A percentile compares a stretch with the other conserved stretches of the same genome.
These are phyloP conservation scores for Sarcophaga subvicina DNA, from an alignment of 2,888 invertebrate genomes.

Conservation along the genomic window DNA sequence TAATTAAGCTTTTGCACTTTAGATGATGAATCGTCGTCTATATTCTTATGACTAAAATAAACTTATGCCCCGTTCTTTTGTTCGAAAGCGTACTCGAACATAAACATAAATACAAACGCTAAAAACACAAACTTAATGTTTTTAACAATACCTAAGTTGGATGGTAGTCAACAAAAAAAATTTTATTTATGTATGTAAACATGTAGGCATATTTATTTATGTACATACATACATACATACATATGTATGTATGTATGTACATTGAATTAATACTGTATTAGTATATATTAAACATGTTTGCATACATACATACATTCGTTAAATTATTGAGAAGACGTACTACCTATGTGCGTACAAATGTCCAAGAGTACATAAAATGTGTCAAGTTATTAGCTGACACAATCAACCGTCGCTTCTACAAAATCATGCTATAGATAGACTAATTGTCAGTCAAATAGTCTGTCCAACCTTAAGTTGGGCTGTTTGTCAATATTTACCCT, in stretches of 20 bases:
- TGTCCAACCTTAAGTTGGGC: slow-evolving; percentile 1
- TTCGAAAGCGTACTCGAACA: background rate
- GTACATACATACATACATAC: background rate
- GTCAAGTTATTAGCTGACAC: slow-evolving; percentile 38
- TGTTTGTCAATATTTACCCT: slow-evolving; percentile 20
- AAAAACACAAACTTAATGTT: too few relatives aligned
- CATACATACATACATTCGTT: slow-evolving; percentile 15
- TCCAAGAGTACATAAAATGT: slow-evolving; percentile 6
- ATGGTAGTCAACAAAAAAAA: background rate
- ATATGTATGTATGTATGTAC: background rate
- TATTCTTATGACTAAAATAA: background rate
- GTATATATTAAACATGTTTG: background rate
- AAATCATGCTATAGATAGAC: slow-evolving; percentile 11
- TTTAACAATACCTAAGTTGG: background rate
- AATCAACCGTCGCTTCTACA: slow-evolving; percentile 1
- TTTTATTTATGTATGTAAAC: background rate
- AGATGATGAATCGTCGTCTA: background rate
- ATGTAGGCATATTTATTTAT: background rate
- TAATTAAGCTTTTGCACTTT: background rate
- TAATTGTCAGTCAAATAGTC: slow-evolving; percentile 13
- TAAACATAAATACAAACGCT: too few relatives aligned
- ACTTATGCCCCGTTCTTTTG: background rate
- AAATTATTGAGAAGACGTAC: slow-evolving; percentile 13
- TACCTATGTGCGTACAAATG: background rate
- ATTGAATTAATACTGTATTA: too few relatives aligned